These are phyloP conservation scores for Lepidiolamprologus cunningtoni DNA, from an alignment of 2,113 vertebrate species.

Conservation along the genomic window DNA sequence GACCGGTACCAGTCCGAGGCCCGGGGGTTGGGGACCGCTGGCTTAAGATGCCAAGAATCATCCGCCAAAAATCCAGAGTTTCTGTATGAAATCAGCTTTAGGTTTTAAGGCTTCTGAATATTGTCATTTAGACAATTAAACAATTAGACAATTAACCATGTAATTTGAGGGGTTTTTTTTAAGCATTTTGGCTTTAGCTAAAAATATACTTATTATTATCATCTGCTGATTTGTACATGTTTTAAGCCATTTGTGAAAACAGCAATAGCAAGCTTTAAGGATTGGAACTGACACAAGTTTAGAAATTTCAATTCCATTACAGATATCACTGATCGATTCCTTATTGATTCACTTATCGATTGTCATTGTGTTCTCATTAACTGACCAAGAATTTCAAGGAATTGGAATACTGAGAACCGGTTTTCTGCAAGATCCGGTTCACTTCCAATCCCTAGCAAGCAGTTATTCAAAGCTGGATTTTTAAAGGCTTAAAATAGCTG, in stretches of 20 bases:
- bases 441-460: background rate
- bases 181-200: background rate
- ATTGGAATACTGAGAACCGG: background rate
- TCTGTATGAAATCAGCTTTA: background rate
- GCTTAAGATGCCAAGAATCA: background rate
- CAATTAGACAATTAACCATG: background rate
- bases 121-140: background rate
- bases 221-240: background rate
- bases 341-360: background rate
- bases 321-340: background rate
- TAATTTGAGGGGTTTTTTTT: fast-evolving
- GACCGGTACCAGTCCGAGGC: no score
- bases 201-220: background rate
- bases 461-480: background rate
- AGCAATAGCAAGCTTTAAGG: background rate
- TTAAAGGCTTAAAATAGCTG: background rate
- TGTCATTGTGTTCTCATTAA: background rate
- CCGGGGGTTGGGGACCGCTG: background rate
- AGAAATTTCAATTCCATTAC: background rate
- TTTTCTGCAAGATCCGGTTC: background rate
- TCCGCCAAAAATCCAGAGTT: background rate
- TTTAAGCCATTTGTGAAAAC: background rate
- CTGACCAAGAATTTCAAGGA: background rate
- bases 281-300: background rate
- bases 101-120: background rate